Evolutionary conservation across 2,797 vertebrate genomes (phyloP).

Genomic region (Lepus townsendii): DNA sequence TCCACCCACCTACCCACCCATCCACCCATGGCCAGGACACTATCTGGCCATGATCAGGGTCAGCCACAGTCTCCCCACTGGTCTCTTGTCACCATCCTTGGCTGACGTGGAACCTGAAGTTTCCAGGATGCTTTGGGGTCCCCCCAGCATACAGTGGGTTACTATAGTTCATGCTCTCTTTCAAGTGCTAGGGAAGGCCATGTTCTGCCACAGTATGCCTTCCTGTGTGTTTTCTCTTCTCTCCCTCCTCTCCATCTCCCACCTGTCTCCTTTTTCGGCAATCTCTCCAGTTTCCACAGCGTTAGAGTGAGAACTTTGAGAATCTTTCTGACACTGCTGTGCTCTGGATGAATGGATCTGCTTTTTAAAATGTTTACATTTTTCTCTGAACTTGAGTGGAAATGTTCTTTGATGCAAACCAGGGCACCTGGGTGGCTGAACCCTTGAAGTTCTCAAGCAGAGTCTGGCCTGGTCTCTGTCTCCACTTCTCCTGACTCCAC

Average conservation of each 20-base stretch:
- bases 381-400: background rate
- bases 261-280: background rate
- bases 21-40: background rate
- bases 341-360: background rate
- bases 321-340: background rate
- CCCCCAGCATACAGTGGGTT: background rate
- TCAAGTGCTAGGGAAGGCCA: background rate
- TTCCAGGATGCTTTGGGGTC: background rate
- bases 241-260: background rate
- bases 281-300: background rate
- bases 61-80: background rate
- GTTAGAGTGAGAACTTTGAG: background rate
- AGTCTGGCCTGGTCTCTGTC: background rate
- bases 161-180: background rate
- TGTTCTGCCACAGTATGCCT: background rate
- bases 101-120: background rate
- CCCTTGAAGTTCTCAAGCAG: too few species aligned
- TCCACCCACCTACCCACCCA: too few species aligned
- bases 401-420: background rate
- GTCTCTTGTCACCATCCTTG: background rate
- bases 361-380: background rate
- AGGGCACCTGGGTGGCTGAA: background rate
- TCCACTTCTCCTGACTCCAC: accelerated
- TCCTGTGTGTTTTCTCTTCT: background rate
- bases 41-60: background rate